Base-by-base conservation (phyloP, 1,140 invertebrate genomes). In the Micrasema longulum region DNA sequence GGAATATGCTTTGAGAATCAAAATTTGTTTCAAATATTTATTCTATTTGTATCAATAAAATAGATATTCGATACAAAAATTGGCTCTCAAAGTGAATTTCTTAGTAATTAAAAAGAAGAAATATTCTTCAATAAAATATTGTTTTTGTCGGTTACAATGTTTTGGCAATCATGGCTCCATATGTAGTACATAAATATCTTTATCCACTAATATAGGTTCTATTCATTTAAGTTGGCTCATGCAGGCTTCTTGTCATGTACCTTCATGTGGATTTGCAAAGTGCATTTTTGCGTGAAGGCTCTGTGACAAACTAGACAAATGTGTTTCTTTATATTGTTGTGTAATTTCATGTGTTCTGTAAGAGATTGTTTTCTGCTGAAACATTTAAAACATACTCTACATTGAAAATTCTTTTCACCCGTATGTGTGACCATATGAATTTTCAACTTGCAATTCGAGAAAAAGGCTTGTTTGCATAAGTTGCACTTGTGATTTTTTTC, bases 341-440 rank as follows among this genome's bases (percentile, higher is more conserved):
- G 90, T 7, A 90, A 90, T 55, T 90, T 88, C 76, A 91, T 87
- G 76, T 92, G 91, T 62, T 91, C 87, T 31, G 91, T 84, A 83
- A 92, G 87, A 41, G 89, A 91, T 73, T 91, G 85, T 74, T 90
- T 89, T 63, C 91, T 85, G 52, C 89, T 90, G 78, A 91, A 91
- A 9, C 66, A 18, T 36, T 69, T 63, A 88, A 86, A 38, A 75
- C 90, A 91, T 35, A 88, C 78, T 12, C 77, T 76, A 74, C 88
- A 89, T 35, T 82, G 81, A 77, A 88, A 89, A 20, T 88, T 88
- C 14, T 87, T 81, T 73, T 89, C 90, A 0, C 89, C 90, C 0
- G 89, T 90, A 74, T 92, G 90, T 1, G 87, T 89, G 68, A 91
- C 80, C 81, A 91, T 89, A 26, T 76, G 74, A 18, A 65, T 57